A percentile compares a stretch with the other conserved stretches of the same genome.
phyloP scores from a whole-genome alignment of 2,888 invertebrate genomes.

The Actias luna region DNA sequence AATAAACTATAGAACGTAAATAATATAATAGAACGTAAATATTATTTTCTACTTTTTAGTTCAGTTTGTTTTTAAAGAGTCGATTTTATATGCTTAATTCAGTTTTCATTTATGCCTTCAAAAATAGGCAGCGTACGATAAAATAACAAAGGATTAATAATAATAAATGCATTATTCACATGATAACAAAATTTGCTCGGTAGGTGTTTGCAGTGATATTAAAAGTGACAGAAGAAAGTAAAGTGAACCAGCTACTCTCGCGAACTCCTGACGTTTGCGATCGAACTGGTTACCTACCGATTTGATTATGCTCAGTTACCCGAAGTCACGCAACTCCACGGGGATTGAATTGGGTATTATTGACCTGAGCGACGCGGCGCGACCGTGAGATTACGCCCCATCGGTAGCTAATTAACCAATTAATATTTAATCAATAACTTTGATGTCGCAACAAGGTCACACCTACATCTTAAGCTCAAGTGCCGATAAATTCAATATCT shows the following conservation, averaged over 20 bases:
- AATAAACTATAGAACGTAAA: no score
- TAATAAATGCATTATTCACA: no score
- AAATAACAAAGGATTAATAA: no score
- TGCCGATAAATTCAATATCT: no score
- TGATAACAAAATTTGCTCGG: no score
- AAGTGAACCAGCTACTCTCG: neutral
- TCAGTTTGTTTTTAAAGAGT: no score
- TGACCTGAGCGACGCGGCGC: neutral
- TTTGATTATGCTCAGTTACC: neutral
- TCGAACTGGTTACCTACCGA: slow-evolving; percentile 4
- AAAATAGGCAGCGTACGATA: no score
- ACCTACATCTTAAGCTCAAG: neutral
- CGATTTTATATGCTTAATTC: no score
- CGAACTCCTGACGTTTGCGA: neutral
- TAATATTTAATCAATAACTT: neutral
- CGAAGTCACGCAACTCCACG: slow-evolving; percentile 6
- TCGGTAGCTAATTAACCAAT: neutral
- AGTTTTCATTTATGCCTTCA: no score
- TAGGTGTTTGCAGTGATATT: no score
- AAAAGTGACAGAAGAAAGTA: neutral
- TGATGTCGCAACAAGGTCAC: neutral
- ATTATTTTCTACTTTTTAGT: no score
- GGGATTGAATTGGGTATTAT: slow-evolving; percentile 8
- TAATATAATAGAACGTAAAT: no score
- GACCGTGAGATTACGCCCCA: neutral